A percentile compares a stretch with the other conserved stretches of the same genome.
Conservation (phyloP, 1,140 invertebrate genomes). For the Heliconius melpomene region DNA sequence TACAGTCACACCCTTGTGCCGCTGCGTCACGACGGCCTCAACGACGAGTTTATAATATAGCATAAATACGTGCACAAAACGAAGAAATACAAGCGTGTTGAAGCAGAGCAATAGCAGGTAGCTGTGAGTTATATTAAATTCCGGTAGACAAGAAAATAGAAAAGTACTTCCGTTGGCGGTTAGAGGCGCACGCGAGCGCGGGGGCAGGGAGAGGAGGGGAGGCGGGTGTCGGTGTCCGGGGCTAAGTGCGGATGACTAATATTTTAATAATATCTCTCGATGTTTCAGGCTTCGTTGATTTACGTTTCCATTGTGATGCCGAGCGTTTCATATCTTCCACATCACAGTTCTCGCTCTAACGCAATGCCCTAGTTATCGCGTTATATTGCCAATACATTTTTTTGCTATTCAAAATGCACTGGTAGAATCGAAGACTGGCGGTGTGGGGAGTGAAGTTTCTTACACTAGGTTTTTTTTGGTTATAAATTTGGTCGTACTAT, state of each 20-base stretch:
- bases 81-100: not conserved
- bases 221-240: not conserved
- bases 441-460: no score
- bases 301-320: not conserved
- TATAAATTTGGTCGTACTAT: no score
- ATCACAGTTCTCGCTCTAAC: not conserved
- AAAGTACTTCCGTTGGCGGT: slow-evolving; percentile 1
- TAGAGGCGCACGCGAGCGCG: not conserved
- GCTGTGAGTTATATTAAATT: not conserved
- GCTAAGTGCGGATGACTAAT: slow-evolving; percentile 1
- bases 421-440: no score
- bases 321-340: not conserved
- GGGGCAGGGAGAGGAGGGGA: not conserved
- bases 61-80: not conserved
- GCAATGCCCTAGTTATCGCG: not conserved
- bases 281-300: slow-evolving; percentile 3
- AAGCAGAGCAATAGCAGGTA: not conserved
- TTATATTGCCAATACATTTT: no score
- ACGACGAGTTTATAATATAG: not conserved
- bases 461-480: no score
- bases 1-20: no score
- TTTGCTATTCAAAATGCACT: no score
- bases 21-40: no score
- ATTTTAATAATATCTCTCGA: slow-evolving; percentile 6
- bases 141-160: not conserved